Evolutionary conservation across 2,113 vertebrate species (phyloP), one percentile per base, ranked within the genome.

Genomic region (Pterocles orientalis): DNA sequence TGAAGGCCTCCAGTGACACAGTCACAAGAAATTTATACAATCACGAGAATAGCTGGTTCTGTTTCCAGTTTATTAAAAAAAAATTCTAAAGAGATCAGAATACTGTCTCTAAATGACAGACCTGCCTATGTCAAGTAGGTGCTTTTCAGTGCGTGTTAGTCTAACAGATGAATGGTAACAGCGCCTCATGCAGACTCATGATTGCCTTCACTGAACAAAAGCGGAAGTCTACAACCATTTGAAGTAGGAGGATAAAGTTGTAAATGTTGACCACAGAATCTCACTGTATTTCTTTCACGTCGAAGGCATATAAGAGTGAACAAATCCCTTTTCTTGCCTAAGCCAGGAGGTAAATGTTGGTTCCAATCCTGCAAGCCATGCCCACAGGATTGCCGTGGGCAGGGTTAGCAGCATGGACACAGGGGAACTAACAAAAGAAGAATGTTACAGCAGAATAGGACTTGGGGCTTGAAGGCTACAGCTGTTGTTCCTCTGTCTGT

Each of bases 31-130:
- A 62, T 57, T 15, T 92, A 43, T 77, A 21, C 84, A 94, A 78
- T 53, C 57, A 56, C 62, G 11, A 53, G 31, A 77, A 81, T 18
- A 72, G 11, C 21, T 85, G 21, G 14, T 64, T 93, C 69, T 85
- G 29, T 78, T 89, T 92, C 78, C 68, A 96, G 51, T 86, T 92
- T 90, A 88, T 51, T 12, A 53, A 48, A 50, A 33, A 86, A 48
- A 94, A 68, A 81, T 69, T 31, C 61, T 64, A 75, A 94, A 91
- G 36, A 36, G 7, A 97, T 29, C 60, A 50, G 60, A 92, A 82
- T 92, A 92, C 72, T 84, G 79, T 92, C 64, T 96, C 58, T 95
- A 82, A 94, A 95, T 80, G 81, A 93, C n/a, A 31, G 34, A 82
- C 33, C 50, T 73, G 33, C 29, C 34, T 60, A 17, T 41, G 48